These are phyloP conservation scores for Cotesia chilonis DNA, from an alignment of 1,140 invertebrate species.

Conservation along the genomic window DNA sequence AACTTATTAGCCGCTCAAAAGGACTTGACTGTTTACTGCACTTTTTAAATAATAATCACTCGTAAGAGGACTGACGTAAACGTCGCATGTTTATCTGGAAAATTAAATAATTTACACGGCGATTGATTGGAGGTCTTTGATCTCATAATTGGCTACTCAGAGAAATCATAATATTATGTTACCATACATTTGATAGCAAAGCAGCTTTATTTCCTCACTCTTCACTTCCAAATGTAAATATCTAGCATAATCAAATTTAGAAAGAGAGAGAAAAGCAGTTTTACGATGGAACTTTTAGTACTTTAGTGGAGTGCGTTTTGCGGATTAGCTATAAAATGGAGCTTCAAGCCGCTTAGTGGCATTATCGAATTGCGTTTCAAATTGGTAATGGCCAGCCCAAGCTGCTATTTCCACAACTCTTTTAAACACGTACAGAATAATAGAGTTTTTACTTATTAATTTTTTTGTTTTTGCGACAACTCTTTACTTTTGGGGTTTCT, in stretches of 20 bases:
- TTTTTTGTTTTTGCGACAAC: background rate
- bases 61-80: no score
- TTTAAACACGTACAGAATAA: no score
- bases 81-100: background rate
- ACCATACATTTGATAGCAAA: background rate
- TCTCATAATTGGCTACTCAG: no score
- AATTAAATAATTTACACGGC: background rate
- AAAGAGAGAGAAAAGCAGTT: background rate
- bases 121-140: no score
- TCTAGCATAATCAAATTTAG: background rate
- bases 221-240: background rate
- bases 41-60: no score
- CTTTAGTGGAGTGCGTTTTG: background rate
- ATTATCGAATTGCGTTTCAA: conserved; percentile 12
- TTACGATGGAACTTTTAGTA: conserved; percentile 8
- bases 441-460: no score
- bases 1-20: no score
- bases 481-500: no score
- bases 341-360: background rate
- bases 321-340: conserved; percentile 13
- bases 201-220: background rate
- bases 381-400: conserved; percentile 11
- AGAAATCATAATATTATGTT: no score
- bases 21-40: no score
- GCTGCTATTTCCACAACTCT: background rate